Percentiles rank a stretch among this genome's conserved stretches.
phyloP scores from a whole-genome alignment of 2,888 invertebrate species.

The Diarsia brunnea region DNA sequence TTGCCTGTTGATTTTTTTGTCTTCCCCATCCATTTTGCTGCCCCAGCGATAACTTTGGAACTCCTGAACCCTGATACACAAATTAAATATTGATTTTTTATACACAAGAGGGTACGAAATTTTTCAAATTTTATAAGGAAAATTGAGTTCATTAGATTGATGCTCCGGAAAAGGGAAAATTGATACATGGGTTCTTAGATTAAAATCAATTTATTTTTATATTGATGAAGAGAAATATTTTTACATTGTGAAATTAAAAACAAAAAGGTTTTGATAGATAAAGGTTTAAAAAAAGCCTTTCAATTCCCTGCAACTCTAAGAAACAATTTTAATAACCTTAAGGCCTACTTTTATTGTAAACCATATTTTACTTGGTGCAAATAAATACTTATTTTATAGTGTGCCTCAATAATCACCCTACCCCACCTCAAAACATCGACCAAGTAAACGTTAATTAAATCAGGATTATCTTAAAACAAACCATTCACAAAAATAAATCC shows the following conservation, averaged over 20 bases:
- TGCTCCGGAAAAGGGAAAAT: slow-evolving; percentile 50
- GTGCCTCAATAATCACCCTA: background rate
- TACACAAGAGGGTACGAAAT: slow-evolving; percentile 53
- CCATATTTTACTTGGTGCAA: too few species aligned
- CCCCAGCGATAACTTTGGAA: slow-evolving; percentile 69
- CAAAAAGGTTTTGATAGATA: background rate
- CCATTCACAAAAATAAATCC: slow-evolving; percentile 40
- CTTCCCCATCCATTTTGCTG: slow-evolving; percentile 74
- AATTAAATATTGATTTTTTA: slow-evolving; percentile 72
- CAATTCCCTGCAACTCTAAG: too few species aligned
- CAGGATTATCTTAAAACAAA: slow-evolving; percentile 15
- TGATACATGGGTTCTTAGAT: slow-evolving; percentile 48
- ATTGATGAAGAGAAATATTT: background rate
- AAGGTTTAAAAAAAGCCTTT: background rate
- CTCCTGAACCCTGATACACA: slow-evolving; percentile 66
- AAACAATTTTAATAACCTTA: too few species aligned
- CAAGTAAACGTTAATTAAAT: slow-evolving; percentile 36
- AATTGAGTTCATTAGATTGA: slow-evolving; percentile 65
- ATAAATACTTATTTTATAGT: background rate
- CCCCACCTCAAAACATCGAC: background rate
- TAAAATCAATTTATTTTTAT: slow-evolving; percentile 30
- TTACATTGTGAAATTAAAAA: slow-evolving; percentile 1
- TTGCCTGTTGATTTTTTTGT: slow-evolving; percentile 77
- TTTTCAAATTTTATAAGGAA: slow-evolving; percentile 61
- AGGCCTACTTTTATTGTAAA: too few species aligned